These are phyloP conservation scores for Branchinecta lindahli DNA, from an alignment of 1,140 invertebrate genomes.

Conservation along the genomic window DNA sequence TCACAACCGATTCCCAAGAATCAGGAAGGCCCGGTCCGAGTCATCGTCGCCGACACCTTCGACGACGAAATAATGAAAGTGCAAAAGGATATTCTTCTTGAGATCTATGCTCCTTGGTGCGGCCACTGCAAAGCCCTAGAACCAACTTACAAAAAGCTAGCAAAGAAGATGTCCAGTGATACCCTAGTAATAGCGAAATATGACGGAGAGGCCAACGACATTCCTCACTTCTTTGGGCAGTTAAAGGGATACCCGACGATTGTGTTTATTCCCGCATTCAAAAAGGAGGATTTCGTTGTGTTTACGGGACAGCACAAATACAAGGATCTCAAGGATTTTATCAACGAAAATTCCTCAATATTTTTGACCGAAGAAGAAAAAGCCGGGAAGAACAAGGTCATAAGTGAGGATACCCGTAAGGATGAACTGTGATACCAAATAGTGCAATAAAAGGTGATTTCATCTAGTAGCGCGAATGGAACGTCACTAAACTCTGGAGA, in stretches of 20 bases:
- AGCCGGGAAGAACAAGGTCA: not conserved
- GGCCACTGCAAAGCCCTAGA: constrained; percentile 37
- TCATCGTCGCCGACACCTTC: constrained; percentile 36
- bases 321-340: constrained; percentile 29
- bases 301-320: constrained; percentile 35
- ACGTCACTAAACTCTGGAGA: no score
- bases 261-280: constrained; percentile 34
- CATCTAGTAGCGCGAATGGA: no score
- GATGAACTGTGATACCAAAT: not conserved
- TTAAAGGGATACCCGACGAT: constrained; percentile 39
- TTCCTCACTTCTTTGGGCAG: constrained; percentile 31
- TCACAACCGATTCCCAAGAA: constrained; percentile 34
- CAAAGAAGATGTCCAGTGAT: constrained; percentile 28
- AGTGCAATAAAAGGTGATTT: no score
- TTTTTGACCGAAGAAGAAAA: constrained; percentile 19
- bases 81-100: constrained; percentile 33
- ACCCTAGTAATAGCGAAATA: constrained; percentile 37
- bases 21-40: constrained; percentile 34
- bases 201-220: constrained; percentile 38
- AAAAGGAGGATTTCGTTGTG: constrained; percentile 32
- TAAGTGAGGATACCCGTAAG: not conserved
- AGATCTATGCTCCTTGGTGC: constrained; percentile 39
- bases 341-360: constrained; percentile 18
- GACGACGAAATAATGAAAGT: constrained; percentile 32
- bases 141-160: constrained; percentile 32